These are phyloP conservation scores for Taeniopygia guttata DNA, from an alignment of 2,797 vertebrate species.

Conservation along the genomic window DNA sequence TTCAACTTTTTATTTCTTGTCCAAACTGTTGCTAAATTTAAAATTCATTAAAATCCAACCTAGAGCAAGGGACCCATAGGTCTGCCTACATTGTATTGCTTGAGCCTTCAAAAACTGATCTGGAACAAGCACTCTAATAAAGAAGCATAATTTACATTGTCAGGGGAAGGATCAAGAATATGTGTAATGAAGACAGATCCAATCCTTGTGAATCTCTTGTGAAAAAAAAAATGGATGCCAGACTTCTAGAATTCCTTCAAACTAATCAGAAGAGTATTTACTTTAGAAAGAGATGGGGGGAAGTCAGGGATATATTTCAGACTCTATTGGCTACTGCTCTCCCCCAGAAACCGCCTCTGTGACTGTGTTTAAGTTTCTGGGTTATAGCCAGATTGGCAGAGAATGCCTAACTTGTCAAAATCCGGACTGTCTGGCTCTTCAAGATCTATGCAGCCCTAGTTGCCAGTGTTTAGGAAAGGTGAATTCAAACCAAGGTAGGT, in stretches of 20 bases:
- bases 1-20: slow-evolving; percentile 33
- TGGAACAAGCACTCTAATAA: not conserved
- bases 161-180: not conserved
- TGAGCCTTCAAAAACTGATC: slow-evolving; percentile 43
- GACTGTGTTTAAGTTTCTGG: not conserved
- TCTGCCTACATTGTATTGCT: not conserved
- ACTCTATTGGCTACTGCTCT: not conserved
- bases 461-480: not conserved
- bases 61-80: not conserved
- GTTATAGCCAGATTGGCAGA: not conserved
- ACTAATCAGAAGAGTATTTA: not conserved
- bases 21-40: slow-evolving; percentile 52
- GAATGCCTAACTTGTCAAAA: not conserved
- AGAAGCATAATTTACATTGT: not conserved
- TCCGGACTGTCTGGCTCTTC: not conserved
- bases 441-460: not conserved
- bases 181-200: not conserved
- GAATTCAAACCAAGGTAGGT: not conserved
- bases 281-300: not conserved
- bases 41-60: slow-evolving; percentile 46
- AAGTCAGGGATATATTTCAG: not conserved
- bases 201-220: not conserved
- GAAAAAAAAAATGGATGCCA: not conserved
- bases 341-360: not conserved
- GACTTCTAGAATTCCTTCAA: not conserved